Base-by-base conservation (phyloP, 1,140 invertebrate species). In the Drosophila ercepeae region DNA sequence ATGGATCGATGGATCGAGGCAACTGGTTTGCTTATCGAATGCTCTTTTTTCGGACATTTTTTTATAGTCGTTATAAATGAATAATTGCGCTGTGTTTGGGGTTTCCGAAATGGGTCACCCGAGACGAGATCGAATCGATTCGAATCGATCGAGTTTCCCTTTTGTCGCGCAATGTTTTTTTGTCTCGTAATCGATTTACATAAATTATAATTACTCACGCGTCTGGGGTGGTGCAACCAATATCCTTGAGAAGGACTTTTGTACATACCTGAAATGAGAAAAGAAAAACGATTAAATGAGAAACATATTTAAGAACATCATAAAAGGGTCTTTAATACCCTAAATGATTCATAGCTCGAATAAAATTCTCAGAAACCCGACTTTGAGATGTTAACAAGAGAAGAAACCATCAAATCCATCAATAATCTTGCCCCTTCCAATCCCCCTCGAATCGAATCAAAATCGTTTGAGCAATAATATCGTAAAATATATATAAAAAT, bases 161-260 rank as follows among this genome's bases (percentile, higher is more conserved):
- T 68, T 72, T 39, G 58, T 54, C 42, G 58, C 39, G 74, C 59
- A 44, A 34, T 52, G 46, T n/a, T n/a, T n/a, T n/a, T n/a, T n/a
- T n/a, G n/a, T 39, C n/a, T 44, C 65, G 53, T 83, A 82, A 83
- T 84, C 81, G 71, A 84, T 84, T 86, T 76, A 84, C 81, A 84
- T 84, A 81, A 86, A 84, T 84, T 84, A 84, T 84, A 88, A 81
- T 81, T 86, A 84, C 81, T 84, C 82, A 86, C 76, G 69, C 68
- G 42, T 55, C 45, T 23, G 16, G 58, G 11, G 27, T 53, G n/a
- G n/a, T n/a, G n/a, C n/a, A n/a, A 64, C 57, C 59, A 27, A 18
- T 52, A 72, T 72, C 69, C 69, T 72, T 72, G 68, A 36, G 21
- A 41, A 76, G 49, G 36, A 67, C 27, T 58, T 9, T 21, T 50